These are phyloP conservation scores for Jacana jacana DNA, from an alignment of 2,113 vertebrate genomes.

Conservation along the genomic window DNA sequence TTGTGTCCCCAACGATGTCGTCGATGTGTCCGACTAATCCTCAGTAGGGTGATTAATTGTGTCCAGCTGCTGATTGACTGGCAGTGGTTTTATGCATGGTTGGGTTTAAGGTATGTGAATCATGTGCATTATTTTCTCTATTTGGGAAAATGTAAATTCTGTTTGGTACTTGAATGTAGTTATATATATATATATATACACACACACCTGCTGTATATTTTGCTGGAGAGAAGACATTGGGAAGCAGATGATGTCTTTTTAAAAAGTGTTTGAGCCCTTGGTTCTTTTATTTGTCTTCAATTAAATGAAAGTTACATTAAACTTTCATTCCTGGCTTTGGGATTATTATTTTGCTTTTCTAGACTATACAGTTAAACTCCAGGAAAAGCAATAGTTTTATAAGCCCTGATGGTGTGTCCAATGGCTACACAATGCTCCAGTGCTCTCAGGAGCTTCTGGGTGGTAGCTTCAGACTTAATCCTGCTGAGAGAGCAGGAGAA, in stretches of 20 bases:
- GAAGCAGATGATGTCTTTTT: constrained; percentile 44
- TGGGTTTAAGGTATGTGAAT: constrained; percentile 70
- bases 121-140: constrained; percentile 65
- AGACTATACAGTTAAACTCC: not conserved
- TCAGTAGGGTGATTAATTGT: not conserved
- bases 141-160: constrained; percentile 76
- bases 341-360: not conserved
- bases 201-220: constrained; percentile 87
- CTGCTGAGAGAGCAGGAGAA: not conserved
- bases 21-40: not conserved
- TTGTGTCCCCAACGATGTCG: not conserved
- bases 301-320: constrained; percentile 62
- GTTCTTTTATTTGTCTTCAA: constrained; percentile 72
- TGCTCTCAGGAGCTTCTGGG: not conserved
- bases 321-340: not conserved
- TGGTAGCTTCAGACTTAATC: not conserved
- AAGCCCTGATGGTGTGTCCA: not conserved
- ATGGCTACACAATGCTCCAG: not conserved
- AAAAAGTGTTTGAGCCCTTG: constrained; percentile 30
- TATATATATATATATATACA: constrained; percentile 63
- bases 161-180: constrained; percentile 86
- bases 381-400: not conserved
- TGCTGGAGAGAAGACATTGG: constrained; percentile 69
- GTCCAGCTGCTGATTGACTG: constrained; percentile 9
- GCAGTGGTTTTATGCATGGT: constrained; percentile 41